Evolutionary conservation across 2,113 vertebrate genomes (phyloP).

Genomic region (Mormyrus iriodes): DNA sequence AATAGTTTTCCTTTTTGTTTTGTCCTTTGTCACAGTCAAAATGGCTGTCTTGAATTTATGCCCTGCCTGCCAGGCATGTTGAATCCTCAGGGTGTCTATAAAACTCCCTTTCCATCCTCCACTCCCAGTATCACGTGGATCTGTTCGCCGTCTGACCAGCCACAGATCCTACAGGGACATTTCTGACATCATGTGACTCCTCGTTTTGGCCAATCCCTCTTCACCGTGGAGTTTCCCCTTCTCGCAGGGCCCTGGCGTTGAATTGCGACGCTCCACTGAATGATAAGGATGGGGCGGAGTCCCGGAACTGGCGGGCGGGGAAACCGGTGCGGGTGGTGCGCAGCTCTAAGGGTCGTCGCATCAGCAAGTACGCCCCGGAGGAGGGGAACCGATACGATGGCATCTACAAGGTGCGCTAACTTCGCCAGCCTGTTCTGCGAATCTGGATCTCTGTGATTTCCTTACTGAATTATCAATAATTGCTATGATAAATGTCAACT

Average conservation of each 20-base stretch:
- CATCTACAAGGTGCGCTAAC: conserved; percentile 85
- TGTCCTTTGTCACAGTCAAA: not conserved
- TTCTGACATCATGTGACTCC: not conserved
- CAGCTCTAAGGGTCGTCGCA: conserved; percentile 92
- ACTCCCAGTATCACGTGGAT: not conserved
- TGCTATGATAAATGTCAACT: not conserved
- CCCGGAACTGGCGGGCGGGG: conserved; percentile 93
- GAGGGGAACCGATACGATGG: conserved; percentile 98
- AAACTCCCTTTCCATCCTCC: not conserved
- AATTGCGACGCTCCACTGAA: conserved; percentile 96
- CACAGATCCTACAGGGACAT: not conserved
- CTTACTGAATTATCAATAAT: not conserved
- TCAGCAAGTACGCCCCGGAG: conserved; percentile 98
- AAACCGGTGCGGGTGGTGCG: conserved; percentile 95
- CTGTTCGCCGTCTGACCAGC: not conserved
- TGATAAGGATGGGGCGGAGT: conserved; percentile 95
- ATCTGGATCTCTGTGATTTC: not conserved
- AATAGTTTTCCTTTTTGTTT: not conserved
- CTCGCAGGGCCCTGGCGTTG: conserved; percentile 84
- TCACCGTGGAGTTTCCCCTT: not conserved
- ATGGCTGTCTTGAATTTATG: not conserved
- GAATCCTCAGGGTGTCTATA: not conserved
- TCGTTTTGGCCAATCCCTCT: not conserved
- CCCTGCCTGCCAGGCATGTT: not conserved
- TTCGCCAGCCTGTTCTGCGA: too few relatives aligned